These are phyloP conservation scores for Plebejus argus DNA, from an alignment of 2,888 invertebrate species.

Conservation along the genomic window DNA sequence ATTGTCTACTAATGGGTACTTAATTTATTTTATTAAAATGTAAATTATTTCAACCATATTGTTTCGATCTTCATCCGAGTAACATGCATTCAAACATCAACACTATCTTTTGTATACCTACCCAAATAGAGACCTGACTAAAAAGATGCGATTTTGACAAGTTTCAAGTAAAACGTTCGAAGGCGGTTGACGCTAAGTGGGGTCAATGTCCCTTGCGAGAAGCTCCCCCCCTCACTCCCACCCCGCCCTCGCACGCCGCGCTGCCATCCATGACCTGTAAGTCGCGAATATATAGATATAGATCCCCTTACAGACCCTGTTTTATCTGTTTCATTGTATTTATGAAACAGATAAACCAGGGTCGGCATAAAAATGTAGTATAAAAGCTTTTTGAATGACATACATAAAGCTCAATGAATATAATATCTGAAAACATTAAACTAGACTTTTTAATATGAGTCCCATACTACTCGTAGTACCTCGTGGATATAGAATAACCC, in stretches of 20 bases:
- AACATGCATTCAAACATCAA: neutral
- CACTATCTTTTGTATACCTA: neutral
- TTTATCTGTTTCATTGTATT: neutral
- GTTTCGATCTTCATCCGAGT: too few species aligned
- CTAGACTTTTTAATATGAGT: too few species aligned
- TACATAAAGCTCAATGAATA: neutral
- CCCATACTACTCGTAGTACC: too few species aligned
- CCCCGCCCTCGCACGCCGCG: conserved; percentile 34
- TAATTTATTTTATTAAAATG: too few species aligned
- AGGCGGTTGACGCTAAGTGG: conserved; percentile 61
- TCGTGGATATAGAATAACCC: neutral
- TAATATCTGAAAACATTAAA: too few species aligned
- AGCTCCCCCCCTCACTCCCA: conserved; percentile 62
- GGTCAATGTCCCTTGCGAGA: conserved; percentile 67
- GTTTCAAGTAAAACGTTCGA: conserved; percentile 25
- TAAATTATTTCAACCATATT: too few species aligned
- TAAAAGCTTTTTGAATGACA: neutral
- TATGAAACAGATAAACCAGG: too few species aligned
- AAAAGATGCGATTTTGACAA: conserved; percentile 10
- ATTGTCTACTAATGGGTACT: neutral
- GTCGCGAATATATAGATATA: conserved; percentile 35
- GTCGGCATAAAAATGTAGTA: too few species aligned
- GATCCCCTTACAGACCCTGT: neutral
- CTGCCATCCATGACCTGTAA: conserved; percentile 38
- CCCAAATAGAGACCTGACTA: neutral